A percentile compares a stretch with the other conserved stretches of the same genome.
These are phyloP conservation scores for Sebastes hubbsi DNA, from an alignment of 2,797 vertebrate genomes.

Conservation along the genomic window DNA sequence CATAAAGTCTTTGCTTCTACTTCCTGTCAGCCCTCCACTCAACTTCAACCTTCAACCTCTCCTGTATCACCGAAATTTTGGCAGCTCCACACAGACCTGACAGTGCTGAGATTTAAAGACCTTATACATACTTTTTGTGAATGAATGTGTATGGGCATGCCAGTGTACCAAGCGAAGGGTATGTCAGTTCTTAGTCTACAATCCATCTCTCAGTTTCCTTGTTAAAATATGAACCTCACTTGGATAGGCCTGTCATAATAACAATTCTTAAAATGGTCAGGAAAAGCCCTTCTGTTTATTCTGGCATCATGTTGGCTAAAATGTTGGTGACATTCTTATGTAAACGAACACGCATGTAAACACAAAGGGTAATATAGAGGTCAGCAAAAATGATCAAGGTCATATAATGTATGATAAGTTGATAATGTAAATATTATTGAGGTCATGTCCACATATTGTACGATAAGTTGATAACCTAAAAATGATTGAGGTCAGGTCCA, in stretches of 20 bases:
- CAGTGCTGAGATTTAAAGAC: slow-evolving; percentile 57
- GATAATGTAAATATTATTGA: no score
- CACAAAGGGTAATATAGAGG: neutral
- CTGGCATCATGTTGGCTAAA: neutral
- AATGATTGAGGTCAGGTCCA: no score
- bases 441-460: no score
- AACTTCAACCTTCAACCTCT: slow-evolving; percentile 94
- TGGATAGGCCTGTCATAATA: neutral
- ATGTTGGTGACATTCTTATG: neutral
- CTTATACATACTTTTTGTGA: slow-evolving; percentile 26
- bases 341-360: neutral
- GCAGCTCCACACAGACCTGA: slow-evolving; percentile 83
- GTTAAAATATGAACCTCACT: slow-evolving; percentile 78
- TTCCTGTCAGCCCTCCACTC: slow-evolving; percentile 91
- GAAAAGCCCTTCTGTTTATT: no score
- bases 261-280: neutral
- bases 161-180: neutral
- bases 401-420: neutral
- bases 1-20: slow-evolving; percentile 84
- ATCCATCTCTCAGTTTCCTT: slow-evolving; percentile 77
- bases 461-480: no score
- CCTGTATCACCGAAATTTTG: slow-evolving; percentile 89
- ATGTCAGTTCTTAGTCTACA: slow-evolving; percentile 49
- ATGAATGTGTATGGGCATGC: neutral
- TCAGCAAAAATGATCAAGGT: neutral